Evolutionary conservation across 2,888 invertebrate species (phyloP).

Genomic region (Stenodera caucasica): DNA sequence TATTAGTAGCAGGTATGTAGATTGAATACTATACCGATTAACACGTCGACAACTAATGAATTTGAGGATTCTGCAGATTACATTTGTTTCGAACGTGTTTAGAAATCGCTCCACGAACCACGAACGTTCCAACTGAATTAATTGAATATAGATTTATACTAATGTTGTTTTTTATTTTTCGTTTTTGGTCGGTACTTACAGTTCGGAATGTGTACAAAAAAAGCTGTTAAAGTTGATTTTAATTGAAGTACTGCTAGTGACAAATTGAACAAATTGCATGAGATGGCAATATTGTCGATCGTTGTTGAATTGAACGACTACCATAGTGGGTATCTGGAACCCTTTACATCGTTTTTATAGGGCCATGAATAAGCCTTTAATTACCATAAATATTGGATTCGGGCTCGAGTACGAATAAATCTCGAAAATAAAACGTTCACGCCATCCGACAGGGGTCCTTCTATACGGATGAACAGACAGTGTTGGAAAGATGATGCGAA

Average conservation of each 20-base stretch:
- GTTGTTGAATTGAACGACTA: not conserved
- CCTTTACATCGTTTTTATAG: constrained; percentile 10
- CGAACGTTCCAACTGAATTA: not conserved
- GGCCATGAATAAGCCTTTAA: constrained; percentile 12
- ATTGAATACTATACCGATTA: not conserved
- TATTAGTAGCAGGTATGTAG: not conserved
- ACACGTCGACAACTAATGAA: constrained; percentile 1
- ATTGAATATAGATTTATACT: not conserved
- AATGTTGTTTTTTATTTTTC: no score
- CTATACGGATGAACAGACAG: constrained; percentile 3
- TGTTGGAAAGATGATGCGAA: not conserved
- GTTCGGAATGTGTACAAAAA: not conserved
- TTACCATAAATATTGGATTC: constrained; percentile 12
- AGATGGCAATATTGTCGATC: constrained; percentile 7
- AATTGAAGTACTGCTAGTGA: not conserved
- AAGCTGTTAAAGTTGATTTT: not conserved
- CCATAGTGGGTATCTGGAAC: constrained; percentile 1
- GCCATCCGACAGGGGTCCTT: not conserved
- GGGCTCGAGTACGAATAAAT: constrained; percentile 6
- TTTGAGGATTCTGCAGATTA: not conserved
- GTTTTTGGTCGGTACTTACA: no score
- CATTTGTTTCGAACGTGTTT: constrained; percentile 2
- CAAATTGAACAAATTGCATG: not conserved
- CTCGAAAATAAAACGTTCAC: constrained; percentile 8
- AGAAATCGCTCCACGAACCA: not conserved